Conservation (phyloP, 2,888 invertebrate genomes). For the Drosophila falleni region DNA sequence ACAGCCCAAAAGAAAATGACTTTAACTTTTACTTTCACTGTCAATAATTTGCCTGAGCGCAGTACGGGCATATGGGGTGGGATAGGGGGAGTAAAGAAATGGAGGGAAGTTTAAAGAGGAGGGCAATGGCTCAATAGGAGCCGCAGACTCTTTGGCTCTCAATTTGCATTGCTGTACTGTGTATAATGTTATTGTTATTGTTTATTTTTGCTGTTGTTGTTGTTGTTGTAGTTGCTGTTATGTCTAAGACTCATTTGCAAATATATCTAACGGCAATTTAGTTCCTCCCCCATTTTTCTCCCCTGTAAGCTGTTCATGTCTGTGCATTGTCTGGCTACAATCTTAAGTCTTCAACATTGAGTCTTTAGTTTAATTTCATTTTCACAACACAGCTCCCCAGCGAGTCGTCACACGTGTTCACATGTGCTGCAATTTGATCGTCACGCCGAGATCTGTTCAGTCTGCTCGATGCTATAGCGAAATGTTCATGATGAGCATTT, state of each 20-base stretch:
- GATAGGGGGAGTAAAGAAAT: not conserved
- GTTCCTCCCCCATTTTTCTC: conserved; percentile 7
- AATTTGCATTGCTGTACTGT: conserved; percentile 64
- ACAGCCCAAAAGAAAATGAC: conserved; percentile 70
- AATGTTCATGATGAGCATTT: conserved; percentile 77
- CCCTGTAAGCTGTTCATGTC: conserved; percentile 23
- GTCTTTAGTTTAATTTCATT: conserved; percentile 76
- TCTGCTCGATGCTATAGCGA: conserved; percentile 30
- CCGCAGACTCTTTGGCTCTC: conserved; percentile 49
- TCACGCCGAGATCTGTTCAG: conserved; percentile 63
- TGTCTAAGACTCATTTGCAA: conserved; percentile 71
- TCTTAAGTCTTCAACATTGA: conserved; percentile 25
- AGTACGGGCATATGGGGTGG: conserved; percentile 7
- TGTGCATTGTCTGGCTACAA: conserved; percentile 62
- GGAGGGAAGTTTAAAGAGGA: not conserved
- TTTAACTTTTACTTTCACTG: conserved; percentile 83
- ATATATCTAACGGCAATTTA: conserved; percentile 76
- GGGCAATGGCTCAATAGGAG: conserved; percentile 39
- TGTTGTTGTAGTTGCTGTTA: conserved; percentile 35
- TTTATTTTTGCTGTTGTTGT: conserved; percentile 25
- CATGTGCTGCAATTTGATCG: conserved; percentile 77
- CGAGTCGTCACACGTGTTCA: conserved; percentile 63
- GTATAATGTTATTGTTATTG: conserved; percentile 46
- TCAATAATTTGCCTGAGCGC: conserved; percentile 77
- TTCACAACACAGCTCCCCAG: conserved; percentile 55